phyloP scores from a whole-genome alignment of 1,140 invertebrate species.

The Lordiphosa collinella region DNA sequence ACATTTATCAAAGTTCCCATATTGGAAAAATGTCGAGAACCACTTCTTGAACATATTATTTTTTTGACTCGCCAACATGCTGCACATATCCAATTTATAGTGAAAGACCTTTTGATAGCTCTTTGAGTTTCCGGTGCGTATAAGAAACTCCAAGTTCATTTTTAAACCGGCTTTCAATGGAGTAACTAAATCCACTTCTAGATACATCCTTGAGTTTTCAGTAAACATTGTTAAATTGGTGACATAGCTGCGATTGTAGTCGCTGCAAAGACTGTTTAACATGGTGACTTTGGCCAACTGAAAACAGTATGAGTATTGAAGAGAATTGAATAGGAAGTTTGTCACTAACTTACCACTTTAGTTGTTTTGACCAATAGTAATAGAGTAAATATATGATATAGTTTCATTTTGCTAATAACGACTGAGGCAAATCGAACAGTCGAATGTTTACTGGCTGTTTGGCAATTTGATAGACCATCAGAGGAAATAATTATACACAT shows the following conservation, averaged over 20 bases:
- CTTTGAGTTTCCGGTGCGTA: constrained; percentile 15
- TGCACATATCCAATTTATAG: constrained; percentile 36
- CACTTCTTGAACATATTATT: constrained; percentile 41
- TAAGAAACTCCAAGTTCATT: constrained; percentile 23
- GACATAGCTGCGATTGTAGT: constrained; percentile 30
- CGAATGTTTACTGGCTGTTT: too few relatives aligned
- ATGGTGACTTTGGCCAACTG: constrained; percentile 1
- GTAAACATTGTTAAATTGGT: constrained; percentile 19
- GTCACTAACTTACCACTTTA: too few relatives aligned
- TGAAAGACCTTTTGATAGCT: constrained; percentile 27
- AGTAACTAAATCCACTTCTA: constrained; percentile 20
- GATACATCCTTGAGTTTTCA: constrained; percentile 6
- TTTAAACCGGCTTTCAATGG: constrained; percentile 12
- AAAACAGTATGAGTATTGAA: too few relatives aligned
- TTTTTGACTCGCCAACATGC: constrained; percentile 10
- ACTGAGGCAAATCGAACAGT: too few relatives aligned
- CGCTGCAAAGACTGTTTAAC: background rate
- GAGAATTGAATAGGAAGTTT: too few relatives aligned
- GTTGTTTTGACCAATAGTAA: too few relatives aligned
- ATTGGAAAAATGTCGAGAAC: constrained; percentile 13
- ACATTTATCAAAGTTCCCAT: constrained; percentile 18
- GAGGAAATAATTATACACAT: too few relatives aligned
- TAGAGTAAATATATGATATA: too few relatives aligned
- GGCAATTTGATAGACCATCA: too few relatives aligned
- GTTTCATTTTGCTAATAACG: too few relatives aligned